Evolutionary conservation across 30 jellyfish, hydroid and myxozoan species (phyloP).

Genomic region (Turritopsis dohrnii): DNA sequence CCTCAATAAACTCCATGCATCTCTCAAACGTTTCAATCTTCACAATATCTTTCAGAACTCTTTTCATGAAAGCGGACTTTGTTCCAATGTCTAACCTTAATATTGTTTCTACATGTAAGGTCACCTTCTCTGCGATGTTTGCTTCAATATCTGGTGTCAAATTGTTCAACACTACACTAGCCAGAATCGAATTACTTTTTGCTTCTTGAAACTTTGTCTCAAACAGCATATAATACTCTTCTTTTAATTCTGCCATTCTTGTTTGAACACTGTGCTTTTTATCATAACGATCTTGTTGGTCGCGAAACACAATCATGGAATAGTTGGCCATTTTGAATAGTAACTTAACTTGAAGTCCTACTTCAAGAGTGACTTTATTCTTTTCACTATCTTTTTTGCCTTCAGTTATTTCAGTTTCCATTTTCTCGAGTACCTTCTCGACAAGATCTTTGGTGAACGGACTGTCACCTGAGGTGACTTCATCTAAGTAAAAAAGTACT

Average conservation of each 20-base stretch:
- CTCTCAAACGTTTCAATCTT: neutral
- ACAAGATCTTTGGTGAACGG: neutral
- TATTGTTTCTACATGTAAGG: neutral
- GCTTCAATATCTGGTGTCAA: neutral
- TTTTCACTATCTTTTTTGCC: neutral
- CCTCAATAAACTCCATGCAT: neutral
- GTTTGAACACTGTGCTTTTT: neutral
- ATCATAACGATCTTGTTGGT: neutral
- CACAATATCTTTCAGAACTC: neutral
- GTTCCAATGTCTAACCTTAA: neutral
- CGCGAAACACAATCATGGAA: neutral
- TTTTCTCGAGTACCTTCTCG: neutral
- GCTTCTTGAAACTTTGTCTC: neutral
- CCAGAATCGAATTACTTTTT: neutral
- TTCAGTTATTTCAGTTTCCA: neutral
- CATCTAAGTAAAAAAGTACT: neutral
- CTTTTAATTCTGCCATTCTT: neutral
- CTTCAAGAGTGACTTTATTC: neutral
- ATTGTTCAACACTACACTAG: neutral
- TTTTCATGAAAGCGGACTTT: neutral
- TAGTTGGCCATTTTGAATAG: neutral
- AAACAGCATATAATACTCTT: neutral
- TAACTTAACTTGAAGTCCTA: neutral
- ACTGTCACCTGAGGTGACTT: neutral
- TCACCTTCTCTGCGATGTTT: neutral